phyloP scores from a whole-genome alignment of 2,113 vertebrate genomes.

The Odontesthes bonariensis region DNA sequence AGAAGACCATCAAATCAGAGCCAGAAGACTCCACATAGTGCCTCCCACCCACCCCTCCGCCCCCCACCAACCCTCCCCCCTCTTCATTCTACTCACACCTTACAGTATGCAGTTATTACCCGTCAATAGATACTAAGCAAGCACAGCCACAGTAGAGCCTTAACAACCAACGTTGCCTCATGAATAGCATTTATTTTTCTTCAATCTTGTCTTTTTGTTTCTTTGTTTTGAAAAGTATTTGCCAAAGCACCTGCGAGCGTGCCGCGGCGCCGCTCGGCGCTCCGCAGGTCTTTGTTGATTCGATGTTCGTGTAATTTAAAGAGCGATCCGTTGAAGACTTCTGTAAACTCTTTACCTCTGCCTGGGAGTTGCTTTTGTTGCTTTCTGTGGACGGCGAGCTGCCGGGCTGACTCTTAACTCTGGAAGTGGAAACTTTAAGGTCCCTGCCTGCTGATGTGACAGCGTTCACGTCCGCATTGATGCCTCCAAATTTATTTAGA shows the following conservation, averaged over 20 bases:
- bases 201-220: slow-evolving; percentile 67
- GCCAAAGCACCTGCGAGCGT: slow-evolving; percentile 88
- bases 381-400: slow-evolving; percentile 40
- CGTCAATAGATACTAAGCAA: slow-evolving; percentile 86
- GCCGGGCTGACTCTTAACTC: slow-evolving; percentile 57
- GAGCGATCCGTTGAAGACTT: slow-evolving; percentile 29
- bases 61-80: slow-evolving; percentile 21
- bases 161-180: slow-evolving; percentile 99
- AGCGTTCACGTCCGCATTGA: too few species aligned
- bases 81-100: slow-evolving; percentile 65
- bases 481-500: too few species aligned
- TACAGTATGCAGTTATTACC: slow-evolving; percentile 82
- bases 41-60: slow-evolving; percentile 49
- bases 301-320: slow-evolving; percentile 53
- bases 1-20: slow-evolving; percentile 95
- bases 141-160: slow-evolving; percentile 90
- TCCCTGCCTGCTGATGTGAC: too few species aligned
- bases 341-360: slow-evolving; percentile 59
- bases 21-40: slow-evolving; percentile 97
- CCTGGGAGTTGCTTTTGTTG: slow-evolving; percentile 40
- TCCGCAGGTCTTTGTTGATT: slow-evolving; percentile 65
- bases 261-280: slow-evolving; percentile 30
- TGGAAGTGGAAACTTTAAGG: neutral
- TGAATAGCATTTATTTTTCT: slow-evolving; percentile 82
- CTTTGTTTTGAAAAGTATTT: slow-evolving; percentile 70